Base-by-base conservation (phyloP, 2,888 invertebrate species). In the Melolontha melolontha region DNA sequence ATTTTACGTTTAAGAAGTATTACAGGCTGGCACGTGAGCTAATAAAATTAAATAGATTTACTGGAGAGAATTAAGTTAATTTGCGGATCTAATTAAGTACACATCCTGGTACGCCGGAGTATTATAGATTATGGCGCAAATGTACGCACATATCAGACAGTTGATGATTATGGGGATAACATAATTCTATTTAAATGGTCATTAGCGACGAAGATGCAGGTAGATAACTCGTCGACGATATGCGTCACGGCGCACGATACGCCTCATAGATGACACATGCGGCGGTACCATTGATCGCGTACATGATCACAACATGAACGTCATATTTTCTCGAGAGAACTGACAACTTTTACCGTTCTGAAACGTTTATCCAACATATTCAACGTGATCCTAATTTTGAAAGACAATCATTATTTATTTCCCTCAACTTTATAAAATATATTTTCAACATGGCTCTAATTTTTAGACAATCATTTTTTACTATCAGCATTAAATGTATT, bases 221-320 rank as follows among this genome's bases (percentile, higher is more conserved):
- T 71, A 55, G 64, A 67, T 71, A 68, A 65, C 57, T 66, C 71
- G 74, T 74, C 78, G 80, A 80, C 81, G 82, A 81, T 78, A 80
- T 80, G 82, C 82, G 81, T 81, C 81, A 80, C 78, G 81, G 79
- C 80, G 80, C 75, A 69, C 81, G 82, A 78, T 77, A 79, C 81
- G 82, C 75, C 80, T 78, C 82, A 82, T 82, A 80, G 79, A 79
- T 76, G 77, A 78, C 79, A 81, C 78, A 80, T 80, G 81, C 77
- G 79, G 78, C 79, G 79, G 79, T 77, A 73, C 75, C 73, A 78
- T 76, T 78, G 78, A 79, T 79, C 76, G 75, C 42, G 39, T 41
- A 14, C 41, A n/a, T 52, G 65, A 42, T 62, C 65, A 16, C 65
- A 44, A 44, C 54, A 52, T 54, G 65, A 65, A 65, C 42, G 54